Evolutionary conservation across 2,797 vertebrate genomes (phyloP).

Genomic region (Fundulus diaphanus): DNA sequence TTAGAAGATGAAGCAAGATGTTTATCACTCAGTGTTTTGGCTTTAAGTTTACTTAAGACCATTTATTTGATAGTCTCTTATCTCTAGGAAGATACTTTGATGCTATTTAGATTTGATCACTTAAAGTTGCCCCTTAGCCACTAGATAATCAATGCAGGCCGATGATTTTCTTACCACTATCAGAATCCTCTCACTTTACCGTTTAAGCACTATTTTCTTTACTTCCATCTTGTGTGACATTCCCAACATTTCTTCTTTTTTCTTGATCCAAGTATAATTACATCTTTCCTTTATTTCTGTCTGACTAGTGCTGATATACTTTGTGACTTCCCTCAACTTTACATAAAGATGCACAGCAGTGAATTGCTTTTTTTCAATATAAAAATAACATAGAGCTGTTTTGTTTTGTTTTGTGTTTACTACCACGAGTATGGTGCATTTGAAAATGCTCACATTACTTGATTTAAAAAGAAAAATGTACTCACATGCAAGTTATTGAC

Average conservation of each 20-base stretch:
- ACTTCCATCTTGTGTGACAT: constrained; percentile 9
- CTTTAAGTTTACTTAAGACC: constrained; percentile 75
- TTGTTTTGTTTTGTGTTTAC: constrained; percentile 21
- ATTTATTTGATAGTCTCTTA: constrained; percentile 73
- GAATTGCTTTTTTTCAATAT: constrained; percentile 30
- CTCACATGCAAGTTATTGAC: neutral
- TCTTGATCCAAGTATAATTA: constrained; percentile 19
- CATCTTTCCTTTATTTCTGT: constrained; percentile 36
- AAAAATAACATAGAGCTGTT: constrained; percentile 15
- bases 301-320: constrained; percentile 36
- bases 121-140: constrained; percentile 74
- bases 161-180: constrained; percentile 64
- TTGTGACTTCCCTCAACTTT: constrained; percentile 23
- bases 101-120: constrained; percentile 82
- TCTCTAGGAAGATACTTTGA: constrained; percentile 73
- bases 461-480: constrained; percentile 12
- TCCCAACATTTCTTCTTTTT: constrained; percentile 2
- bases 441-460: constrained; percentile 25
- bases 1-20: constrained; percentile 59
- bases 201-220: constrained; percentile 1
- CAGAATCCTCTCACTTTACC: constrained; percentile 28
- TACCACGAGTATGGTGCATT: constrained; percentile 28
- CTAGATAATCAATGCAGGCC: constrained; percentile 71
- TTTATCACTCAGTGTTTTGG: constrained; percentile 66
- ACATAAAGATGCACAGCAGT: constrained; percentile 22